Base-by-base conservation (phyloP, 2,888 invertebrate species). In the Hartigia nigra region DNA sequence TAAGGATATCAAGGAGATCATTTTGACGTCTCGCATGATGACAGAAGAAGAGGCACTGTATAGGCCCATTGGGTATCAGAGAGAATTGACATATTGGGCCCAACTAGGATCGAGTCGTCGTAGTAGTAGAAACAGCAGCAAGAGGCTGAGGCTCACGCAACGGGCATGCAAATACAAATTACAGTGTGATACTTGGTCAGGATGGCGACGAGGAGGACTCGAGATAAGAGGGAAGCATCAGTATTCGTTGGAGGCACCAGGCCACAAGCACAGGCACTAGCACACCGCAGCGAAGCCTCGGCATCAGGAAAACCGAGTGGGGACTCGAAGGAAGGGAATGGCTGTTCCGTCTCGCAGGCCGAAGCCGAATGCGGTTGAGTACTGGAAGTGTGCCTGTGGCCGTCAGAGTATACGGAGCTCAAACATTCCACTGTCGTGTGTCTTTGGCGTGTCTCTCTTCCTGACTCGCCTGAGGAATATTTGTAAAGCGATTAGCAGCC, bases 321-420 rank as follows among this genome's bases (percentile, higher is more conserved):
- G 76, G 81, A 75, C 77, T 77, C 70, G 80, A 80, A 81, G 82
- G 82, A 82, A 83, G 87, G 85, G 89, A 87, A 88, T 82, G 86
- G 86, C 87, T 5, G 55, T 55, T 55, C 23, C 23, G 86, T 86
- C 85, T 74, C 36, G 70, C 77, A 79, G 78, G 78, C 80, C 82
- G 78, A 79, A 81, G 76, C 80, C 77, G 81, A 82, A 84, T 82
- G 81, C 84, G 83, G 83, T 84, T 55, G 23, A 55, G 55, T 55
- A 23, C 55, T 84, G 84, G 82, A 86, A 87, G 85, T 85, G 83
- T 78, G 82, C 82, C 85, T 77, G 80, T 81, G 86, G 81, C 82
- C 84, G 85, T 83, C 84, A 84, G 80, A 74, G 34, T 76, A 84
- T 80, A 76, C 84, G 84, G 85, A 85, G 83, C 55, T 55, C 55